Evolutionary conservation across 1,140 invertebrate species (phyloP), one percentile per base, ranked within the genome.

Genomic region (Aradophagus sp.): DNA sequence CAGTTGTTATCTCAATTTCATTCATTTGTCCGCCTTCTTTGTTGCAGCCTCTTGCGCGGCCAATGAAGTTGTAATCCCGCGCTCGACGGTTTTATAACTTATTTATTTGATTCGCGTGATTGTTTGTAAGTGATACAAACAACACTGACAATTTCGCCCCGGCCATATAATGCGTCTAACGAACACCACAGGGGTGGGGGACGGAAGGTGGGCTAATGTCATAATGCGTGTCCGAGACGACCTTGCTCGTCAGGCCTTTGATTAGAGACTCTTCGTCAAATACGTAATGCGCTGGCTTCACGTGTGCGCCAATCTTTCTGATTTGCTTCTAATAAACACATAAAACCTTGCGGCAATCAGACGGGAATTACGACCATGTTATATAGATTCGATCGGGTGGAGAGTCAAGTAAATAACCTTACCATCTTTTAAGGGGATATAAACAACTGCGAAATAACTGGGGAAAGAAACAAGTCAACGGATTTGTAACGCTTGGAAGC

Each of bases 261-360:
- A 85, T 85, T 84, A 85, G 78, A 85, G 83, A 76, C 77, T 80
- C 76, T 63, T 73, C 13, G 29, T 20, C 45, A 62, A 31, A 70
- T 52, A 52, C 29, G n/a, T n/a, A n/a, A n/a, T n/a, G n/a, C n/a
- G n/a, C n/a, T n/a, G n/a, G n/a, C n/a, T n/a, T n/a, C n/a, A n/a
- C n/a, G n/a, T n/a, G n/a, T n/a, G 11, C 52, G 34, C 31, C 23
- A 39, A 45, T 77, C 68, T 68, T 65, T 63, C 73, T 81, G 81
- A 85, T 84, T 85, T 80, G 75, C 80, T 84, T 82, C 81, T 85
- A 82, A 84, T 84, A 84, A 84, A 82, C 77, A 74, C 58, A 82
- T 81, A 80, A 82, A 82, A 82, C 32, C 36, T 67, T 63, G 35
- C 29, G 32, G 67, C 39, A 72, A 72, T 75, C 70, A 70, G 63